Evolutionary conservation across 2,888 invertebrate genomes (phyloP).

Genomic region (Chirona hameri): DNA sequence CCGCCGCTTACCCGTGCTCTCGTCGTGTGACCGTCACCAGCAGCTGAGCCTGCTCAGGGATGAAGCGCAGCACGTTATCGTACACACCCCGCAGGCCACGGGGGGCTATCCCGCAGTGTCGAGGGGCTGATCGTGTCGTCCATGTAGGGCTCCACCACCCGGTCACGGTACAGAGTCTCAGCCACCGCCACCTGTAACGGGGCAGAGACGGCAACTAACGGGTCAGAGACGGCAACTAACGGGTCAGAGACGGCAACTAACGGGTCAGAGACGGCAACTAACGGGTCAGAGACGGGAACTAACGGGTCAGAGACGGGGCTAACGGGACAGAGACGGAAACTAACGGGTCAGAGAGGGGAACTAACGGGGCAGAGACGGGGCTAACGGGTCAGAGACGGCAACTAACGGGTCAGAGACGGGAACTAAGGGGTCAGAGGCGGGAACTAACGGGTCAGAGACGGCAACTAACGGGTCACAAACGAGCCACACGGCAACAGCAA

Average conservation of each 20-base stretch:
- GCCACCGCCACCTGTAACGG: not conserved
- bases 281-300: too few species aligned
- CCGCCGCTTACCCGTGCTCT: slow-evolving; percentile 12
- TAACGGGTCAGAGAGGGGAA: too few species aligned
- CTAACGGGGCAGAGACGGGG: too few species aligned
- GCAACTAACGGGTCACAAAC: not conserved
- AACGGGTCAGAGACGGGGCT: too few species aligned
- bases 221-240: not conserved
- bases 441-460: not conserved
- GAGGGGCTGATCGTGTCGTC: slow-evolving; percentile 43
- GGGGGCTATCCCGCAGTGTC: slow-evolving; percentile 37
- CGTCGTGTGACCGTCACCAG: slow-evolving; percentile 27
- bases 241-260: not conserved
- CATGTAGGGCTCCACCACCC: slow-evolving; percentile 48
- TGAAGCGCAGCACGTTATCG: slow-evolving; percentile 31
- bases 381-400: not conserved
- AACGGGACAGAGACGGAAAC: not conserved
- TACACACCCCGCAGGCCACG: slow-evolving; percentile 38
- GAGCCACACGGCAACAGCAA: too few species aligned
- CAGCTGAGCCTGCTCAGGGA: not conserved
- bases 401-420: too few species aligned
- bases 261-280: too few species aligned
- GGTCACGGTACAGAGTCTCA: slow-evolving; percentile 46
- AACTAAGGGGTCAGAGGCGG: too few species aligned
- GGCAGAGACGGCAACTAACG: not conserved